These are phyloP conservation scores for Nymphicus hollandicus DNA, from an alignment of 2,113 vertebrate genomes.

Conservation along the genomic window DNA sequence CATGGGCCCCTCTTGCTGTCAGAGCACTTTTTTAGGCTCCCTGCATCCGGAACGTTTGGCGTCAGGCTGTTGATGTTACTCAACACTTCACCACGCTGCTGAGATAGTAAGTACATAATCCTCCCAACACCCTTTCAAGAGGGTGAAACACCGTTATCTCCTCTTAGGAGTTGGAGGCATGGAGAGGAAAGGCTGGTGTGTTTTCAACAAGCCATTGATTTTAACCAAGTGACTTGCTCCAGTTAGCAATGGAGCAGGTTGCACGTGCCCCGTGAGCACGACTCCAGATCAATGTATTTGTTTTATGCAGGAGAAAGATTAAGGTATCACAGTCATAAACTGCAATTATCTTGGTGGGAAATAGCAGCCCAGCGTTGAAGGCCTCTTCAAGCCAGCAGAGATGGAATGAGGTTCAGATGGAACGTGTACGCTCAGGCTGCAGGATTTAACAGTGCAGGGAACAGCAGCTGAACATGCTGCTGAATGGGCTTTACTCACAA, in stretches of 20 bases:
- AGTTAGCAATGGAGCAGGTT: neutral
- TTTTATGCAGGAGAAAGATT: neutral
- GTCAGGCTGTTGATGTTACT: neutral
- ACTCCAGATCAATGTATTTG: neutral
- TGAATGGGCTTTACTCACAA: neutral
- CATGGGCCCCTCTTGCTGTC: neutral
- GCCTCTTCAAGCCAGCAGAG: neutral
- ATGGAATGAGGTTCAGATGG: neutral
- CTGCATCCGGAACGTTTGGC: accelerated
- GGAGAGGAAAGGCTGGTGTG: neutral
- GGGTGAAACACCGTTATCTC: neutral
- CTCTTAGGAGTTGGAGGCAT: neutral
- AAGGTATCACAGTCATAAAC: neutral
- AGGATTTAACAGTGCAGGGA: neutral
- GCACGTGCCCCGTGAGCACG: accelerated
- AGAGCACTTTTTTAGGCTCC: neutral
- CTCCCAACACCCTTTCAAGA: neutral
- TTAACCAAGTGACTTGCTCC: neutral
- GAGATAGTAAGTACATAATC: neutral
- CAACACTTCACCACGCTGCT: neutral
- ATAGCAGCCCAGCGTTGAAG: neutral
- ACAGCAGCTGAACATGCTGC: neutral
- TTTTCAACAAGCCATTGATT: neutral
- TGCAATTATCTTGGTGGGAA: neutral
- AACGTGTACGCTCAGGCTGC: neutral